phyloP scores from a whole-genome alignment of 53 echinoderm and acorn worm genomes.

The Paracentrotus lividus region DNA sequence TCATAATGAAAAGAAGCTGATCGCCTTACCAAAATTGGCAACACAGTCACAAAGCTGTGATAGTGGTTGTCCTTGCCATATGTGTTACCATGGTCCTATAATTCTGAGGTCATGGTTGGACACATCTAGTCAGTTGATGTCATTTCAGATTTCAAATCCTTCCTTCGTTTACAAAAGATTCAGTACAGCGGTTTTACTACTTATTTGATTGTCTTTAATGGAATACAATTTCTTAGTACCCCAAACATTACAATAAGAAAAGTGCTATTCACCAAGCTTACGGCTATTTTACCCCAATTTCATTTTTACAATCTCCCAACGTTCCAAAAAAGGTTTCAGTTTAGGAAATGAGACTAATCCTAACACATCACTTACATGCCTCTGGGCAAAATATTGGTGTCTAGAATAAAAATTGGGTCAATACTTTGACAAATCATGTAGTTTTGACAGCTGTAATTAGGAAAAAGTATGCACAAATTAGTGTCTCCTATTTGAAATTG shows the following conservation, averaged over 20 bases:
- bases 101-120: too few relatives aligned
- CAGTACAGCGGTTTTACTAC: background rate
- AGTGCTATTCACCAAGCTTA: conserved; percentile 40
- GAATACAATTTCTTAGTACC: background rate
- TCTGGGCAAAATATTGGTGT: background rate
- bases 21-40: too few relatives aligned
- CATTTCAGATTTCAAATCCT: too few relatives aligned
- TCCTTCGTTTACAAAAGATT: too few relatives aligned
- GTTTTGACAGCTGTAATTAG: conserved; percentile 26
- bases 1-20: too few relatives aligned
- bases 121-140: too few relatives aligned
- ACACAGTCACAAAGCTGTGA: too few relatives aligned
- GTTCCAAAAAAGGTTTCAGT: conserved; percentile 1
- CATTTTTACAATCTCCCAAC: background rate
- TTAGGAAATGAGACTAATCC: conserved; percentile 48
- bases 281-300: conserved; percentile 15
- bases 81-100: too few relatives aligned
- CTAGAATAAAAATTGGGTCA: conserved; percentile 17
- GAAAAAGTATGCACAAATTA: conserved; percentile 51
- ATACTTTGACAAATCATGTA: conserved; percentile 6
- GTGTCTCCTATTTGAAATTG: background rate
- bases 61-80: too few relatives aligned
- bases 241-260: background rate
- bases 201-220: background rate
- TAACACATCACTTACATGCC: conserved; percentile 44